Evolutionary conservation across 2,888 invertebrate genomes (phyloP).

Genomic region (Ichneumon xanthorius): DNA sequence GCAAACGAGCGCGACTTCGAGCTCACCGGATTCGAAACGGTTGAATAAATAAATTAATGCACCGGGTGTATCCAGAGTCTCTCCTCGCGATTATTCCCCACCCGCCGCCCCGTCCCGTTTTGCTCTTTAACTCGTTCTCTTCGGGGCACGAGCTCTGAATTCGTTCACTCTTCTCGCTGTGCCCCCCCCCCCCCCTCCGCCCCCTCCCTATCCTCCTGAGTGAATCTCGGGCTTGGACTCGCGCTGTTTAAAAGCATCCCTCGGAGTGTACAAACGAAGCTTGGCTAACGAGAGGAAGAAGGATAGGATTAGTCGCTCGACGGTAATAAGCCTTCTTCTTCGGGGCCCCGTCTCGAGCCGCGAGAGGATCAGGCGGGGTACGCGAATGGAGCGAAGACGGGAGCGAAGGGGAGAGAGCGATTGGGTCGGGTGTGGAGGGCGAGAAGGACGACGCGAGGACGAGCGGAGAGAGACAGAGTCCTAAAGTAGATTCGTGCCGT

Average conservation of each 20-base stretch:
- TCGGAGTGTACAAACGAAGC: slow-evolving; percentile 73
- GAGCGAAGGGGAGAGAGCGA: slow-evolving; percentile 51
- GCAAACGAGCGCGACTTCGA: slow-evolving; percentile 63
- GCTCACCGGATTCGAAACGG: slow-evolving; percentile 55
- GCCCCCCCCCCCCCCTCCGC: neutral
- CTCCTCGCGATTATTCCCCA: slow-evolving; percentile 21
- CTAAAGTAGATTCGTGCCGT: slow-evolving; percentile 83
- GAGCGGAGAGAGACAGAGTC: slow-evolving; percentile 67
- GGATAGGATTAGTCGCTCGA: slow-evolving; percentile 79
- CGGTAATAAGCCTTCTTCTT: slow-evolving; percentile 79
- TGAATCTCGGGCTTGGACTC: slow-evolving; percentile 68
- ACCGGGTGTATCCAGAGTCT: slow-evolving; percentile 61
- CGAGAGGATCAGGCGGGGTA: slow-evolving; percentile 32
- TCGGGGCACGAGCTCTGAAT: slow-evolving; percentile 56
- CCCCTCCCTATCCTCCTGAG: neutral
- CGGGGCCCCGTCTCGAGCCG: slow-evolving; percentile 1
- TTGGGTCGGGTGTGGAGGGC: neutral
- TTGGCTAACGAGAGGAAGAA: slow-evolving; percentile 79
- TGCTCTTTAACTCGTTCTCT: slow-evolving; percentile 38
- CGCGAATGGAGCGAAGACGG: slow-evolving; percentile 68
- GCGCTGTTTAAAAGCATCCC: slow-evolving; percentile 72
- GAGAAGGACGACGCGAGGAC: slow-evolving; percentile 64
- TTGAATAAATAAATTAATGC: slow-evolving; percentile 68
- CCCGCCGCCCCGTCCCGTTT: neutral
- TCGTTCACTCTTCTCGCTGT: slow-evolving; percentile 23